A percentile compares a stretch with the other conserved stretches of the same genome.
Conservation (phyloP, 2,888 invertebrate genomes). For the Hypomecis atomaria region DNA sequence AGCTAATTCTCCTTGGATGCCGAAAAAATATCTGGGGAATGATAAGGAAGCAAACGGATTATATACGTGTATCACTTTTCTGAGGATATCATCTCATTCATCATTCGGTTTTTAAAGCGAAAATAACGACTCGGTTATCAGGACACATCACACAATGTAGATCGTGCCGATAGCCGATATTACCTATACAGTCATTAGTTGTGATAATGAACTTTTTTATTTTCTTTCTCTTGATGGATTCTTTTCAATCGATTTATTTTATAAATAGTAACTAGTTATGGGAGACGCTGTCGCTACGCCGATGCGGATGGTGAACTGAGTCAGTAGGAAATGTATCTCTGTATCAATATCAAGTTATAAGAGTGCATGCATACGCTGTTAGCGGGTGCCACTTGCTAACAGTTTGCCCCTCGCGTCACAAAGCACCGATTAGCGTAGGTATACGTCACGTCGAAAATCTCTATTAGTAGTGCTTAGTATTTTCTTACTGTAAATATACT, state of each 20-base stretch:
- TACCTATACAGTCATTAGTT: constrained; percentile 40
- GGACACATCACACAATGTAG: constrained; percentile 40
- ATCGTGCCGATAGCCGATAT: constrained; percentile 40
- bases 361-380: constrained; percentile 23
- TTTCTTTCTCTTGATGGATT: constrained; percentile 13
- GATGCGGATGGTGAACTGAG: constrained; percentile 37
- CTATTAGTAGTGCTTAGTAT: too few relatives aligned
- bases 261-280: constrained; percentile 6
- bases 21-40: constrained; percentile 32
- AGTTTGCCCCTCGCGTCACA: constrained; percentile 29
- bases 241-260: constrained; percentile 15
- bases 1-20: constrained; percentile 15
- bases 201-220: constrained; percentile 37
- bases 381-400: constrained; percentile 26
- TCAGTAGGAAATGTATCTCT: constrained; percentile 32
- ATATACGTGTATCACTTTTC: constrained; percentile 29
- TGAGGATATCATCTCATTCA: constrained; percentile 36
- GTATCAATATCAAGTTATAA: background rate
- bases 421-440: constrained; percentile 20
- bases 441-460: constrained; percentile 20
- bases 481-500: too few relatives aligned
- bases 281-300: constrained; percentile 27
- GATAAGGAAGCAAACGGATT: constrained; percentile 31
- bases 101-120: constrained; percentile 34
- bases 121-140: constrained; percentile 38